phyloP scores from a whole-genome alignment of 1,140 invertebrate genomes.

The Grapholita molesta region DNA sequence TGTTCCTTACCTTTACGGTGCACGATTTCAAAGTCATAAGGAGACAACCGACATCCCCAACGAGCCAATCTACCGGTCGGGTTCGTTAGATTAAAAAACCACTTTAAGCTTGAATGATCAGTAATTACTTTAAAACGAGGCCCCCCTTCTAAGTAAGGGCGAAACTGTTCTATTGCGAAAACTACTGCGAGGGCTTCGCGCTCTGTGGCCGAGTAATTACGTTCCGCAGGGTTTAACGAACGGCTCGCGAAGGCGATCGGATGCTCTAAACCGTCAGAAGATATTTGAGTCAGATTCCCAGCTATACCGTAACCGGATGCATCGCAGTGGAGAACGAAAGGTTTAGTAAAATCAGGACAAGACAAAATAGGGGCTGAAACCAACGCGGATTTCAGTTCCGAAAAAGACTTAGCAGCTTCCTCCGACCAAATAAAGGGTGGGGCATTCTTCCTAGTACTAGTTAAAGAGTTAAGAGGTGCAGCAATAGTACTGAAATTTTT shows the following conservation, averaged over 20 bases:
- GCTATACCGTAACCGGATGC: not conserved
- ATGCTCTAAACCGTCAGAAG: not conserved
- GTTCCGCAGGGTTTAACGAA: not conserved
- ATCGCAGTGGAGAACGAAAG: not conserved
- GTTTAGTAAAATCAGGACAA: not conserved
- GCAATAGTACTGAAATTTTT: constrained; percentile 36
- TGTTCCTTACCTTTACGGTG: constrained; percentile 30
- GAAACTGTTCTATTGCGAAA: constrained; percentile 12
- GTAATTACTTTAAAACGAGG: constrained; percentile 53
- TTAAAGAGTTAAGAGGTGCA: constrained; percentile 43
- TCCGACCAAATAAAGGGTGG: constrained; percentile 5
- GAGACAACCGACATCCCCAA: constrained; percentile 51
- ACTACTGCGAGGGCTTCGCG: not conserved
- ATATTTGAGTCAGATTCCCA: not conserved
- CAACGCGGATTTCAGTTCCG: not conserved
- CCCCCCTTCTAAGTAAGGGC: constrained; percentile 44
- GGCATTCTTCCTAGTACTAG: constrained; percentile 20
- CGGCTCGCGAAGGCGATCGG: constrained; percentile 5
- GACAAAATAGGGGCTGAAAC: not conserved
- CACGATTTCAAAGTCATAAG: constrained; percentile 38
- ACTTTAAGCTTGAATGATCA: constrained; percentile 32
- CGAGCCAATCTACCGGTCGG: constrained; percentile 37
- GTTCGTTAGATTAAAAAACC: constrained; percentile 30
- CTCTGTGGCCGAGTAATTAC: not conserved
- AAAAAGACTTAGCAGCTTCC: not conserved